Evolutionary conservation across 2,113 vertebrate genomes (phyloP).

Genomic region (Thunnus maccoyii): DNA sequence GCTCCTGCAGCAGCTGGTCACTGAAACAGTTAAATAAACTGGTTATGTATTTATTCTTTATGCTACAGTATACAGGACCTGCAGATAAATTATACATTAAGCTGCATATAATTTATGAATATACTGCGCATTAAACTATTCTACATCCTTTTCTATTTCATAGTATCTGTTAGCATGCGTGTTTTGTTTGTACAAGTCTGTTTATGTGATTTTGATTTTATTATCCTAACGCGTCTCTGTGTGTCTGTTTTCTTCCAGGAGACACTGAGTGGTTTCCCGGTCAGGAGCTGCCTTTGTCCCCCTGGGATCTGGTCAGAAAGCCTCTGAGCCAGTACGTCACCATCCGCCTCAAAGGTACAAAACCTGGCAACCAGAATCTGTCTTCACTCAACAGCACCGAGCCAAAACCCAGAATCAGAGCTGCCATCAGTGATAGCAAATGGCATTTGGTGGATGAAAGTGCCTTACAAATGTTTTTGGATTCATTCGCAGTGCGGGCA

Average conservation of each 20-base stretch:
- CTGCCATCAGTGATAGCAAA: slow-evolving; percentile 7
- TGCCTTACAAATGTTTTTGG: slow-evolving; percentile 26
- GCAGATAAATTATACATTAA: background rate
- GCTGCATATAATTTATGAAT: background rate
- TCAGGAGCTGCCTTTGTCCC: slow-evolving; percentile 87
- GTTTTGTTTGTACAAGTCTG: background rate
- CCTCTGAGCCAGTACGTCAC: slow-evolving; percentile 88
- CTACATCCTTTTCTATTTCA: too few species aligned
- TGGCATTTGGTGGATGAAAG: slow-evolving; percentile 51
- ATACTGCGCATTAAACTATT: background rate
- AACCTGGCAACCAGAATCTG: background rate
- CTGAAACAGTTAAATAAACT: too few species aligned
- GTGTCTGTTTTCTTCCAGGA: slow-evolving; percentile 82
- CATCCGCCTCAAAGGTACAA: slow-evolving; percentile 83
- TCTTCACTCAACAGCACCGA: background rate
- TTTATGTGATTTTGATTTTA: background rate
- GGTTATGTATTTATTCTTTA: background rate
- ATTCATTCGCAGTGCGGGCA: slow-evolving; percentile 10
- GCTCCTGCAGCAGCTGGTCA: too few species aligned
- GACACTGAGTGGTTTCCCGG: slow-evolving; percentile 88
- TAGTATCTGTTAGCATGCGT: background rate
- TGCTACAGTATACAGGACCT: background rate
- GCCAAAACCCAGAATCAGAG: slow-evolving; percentile 28
- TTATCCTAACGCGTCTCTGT: background rate
- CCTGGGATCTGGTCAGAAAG: slow-evolving; percentile 94